These are phyloP conservation scores for Coregonus suidteri DNA, from an alignment of 2,797 vertebrate genomes.

Conservation along the genomic window DNA sequence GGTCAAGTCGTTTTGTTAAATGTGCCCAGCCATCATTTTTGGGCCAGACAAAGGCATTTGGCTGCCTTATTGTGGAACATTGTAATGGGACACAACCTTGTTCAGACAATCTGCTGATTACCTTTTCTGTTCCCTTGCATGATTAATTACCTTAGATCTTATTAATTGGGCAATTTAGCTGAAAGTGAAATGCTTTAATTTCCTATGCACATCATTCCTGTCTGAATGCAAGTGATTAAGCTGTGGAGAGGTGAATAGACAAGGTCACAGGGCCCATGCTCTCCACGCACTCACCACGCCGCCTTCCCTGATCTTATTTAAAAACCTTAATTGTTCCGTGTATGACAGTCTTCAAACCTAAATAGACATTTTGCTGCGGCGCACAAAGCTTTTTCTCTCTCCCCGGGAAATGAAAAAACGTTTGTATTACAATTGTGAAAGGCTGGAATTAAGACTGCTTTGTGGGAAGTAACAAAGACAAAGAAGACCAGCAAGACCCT, in stretches of 20 bases:
- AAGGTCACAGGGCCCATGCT: slow-evolving; percentile 18
- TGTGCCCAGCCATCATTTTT: not conserved
- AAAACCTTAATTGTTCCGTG: not conserved
- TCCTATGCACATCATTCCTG: slow-evolving; percentile 82
- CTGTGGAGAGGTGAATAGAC: slow-evolving; percentile 43
- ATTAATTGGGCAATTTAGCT: slow-evolving; percentile 87
- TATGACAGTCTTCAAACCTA: not conserved
- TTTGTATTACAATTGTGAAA: not conserved
- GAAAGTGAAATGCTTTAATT: slow-evolving; percentile 80
- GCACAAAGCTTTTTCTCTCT: not conserved
- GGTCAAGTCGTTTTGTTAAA: not conserved
- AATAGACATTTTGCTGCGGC: not conserved
- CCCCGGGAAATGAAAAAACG: not conserved
- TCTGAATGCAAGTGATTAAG: slow-evolving; percentile 83
- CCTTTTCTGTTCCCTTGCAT: slow-evolving; percentile 84
- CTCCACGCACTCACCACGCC: not conserved
- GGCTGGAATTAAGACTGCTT: slow-evolving; percentile 2
- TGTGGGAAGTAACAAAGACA: slow-evolving; percentile 10
- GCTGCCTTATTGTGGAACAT: not conserved
- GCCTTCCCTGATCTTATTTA: slow-evolving; percentile 16
- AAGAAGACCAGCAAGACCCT: slow-evolving; percentile 4
- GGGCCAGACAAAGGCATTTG: not conserved
- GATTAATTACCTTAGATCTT: slow-evolving; percentile 97
- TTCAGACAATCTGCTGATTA: slow-evolving; percentile 75
- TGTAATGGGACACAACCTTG: slow-evolving; percentile 51